Base-by-base conservation (phyloP, 2,888 invertebrate genomes). In the Hipparchia semele region DNA sequence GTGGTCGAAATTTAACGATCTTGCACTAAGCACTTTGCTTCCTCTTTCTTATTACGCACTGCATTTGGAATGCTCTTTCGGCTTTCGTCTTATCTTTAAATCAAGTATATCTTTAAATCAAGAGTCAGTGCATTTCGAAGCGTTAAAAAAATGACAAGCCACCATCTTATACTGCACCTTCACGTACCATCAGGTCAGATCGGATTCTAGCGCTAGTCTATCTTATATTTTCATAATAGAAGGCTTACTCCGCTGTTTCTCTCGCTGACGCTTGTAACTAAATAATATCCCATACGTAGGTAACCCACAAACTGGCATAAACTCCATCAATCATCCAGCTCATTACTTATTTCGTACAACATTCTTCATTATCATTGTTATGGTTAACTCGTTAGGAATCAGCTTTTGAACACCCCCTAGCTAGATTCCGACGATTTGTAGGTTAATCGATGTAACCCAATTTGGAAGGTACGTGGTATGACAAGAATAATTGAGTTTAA, bases 301-400 rank as follows among this genome's bases (percentile, higher is more conserved):
- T 74, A 70, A 70, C 72, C 70, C 70, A 70, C 70, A 74, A 71
- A 74, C 71, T 62, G 74, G 65, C 73, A 60, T 58, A 53, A 54
- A 60, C 54, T 68, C 68, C 76, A 77, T 77, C 77, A 76, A 74
- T 73, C 76, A 75, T 66, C 58, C 60, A 72, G 62, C 75, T 76
- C 72, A 68, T 76, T 75, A 73, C 74, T 77, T 75, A 76, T 70
- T 71, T 73, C 49, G 60, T 70, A 62, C 62, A 64, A 70, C 68
- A 68, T 70, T 62, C 66, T 71, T 66, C 70, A 60, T 58, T 71
- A 61, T 72, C 70, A 70, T 74, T 72, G 61, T 74, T 68, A 56
- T 45, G 61, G 72, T 68, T 68, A 68, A 54, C 53, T 70, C 67
- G 39, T 56, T 67, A 56, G 54, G 67, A 45, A 13, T 45, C 65